Conservation (phyloP, 2,888 invertebrate species). For the Nebria brevicollis region DNA sequence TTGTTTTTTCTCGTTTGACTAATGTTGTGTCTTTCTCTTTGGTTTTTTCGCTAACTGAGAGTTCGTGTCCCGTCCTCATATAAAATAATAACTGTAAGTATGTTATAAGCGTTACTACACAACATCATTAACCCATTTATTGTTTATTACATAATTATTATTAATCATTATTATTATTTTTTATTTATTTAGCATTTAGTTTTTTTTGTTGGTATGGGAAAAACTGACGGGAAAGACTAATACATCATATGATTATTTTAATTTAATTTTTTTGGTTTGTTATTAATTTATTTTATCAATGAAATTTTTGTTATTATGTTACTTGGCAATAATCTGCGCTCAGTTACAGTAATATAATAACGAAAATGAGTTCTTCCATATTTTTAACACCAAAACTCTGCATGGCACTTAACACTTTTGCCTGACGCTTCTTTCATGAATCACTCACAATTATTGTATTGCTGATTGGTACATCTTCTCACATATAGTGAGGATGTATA, state of each 20-base stretch:
- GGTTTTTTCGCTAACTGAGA: slow-evolving; percentile 64
- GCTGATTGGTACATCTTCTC: background rate
- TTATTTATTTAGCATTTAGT: slow-evolving; percentile 52
- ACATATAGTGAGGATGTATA: no score
- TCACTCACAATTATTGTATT: background rate
- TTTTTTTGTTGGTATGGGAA: slow-evolving; percentile 56
- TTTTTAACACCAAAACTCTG: slow-evolving; percentile 6
- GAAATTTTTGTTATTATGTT: background rate
- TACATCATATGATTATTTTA: slow-evolving; percentile 48
- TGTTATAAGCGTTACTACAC: slow-evolving; percentile 51
- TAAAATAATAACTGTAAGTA: slow-evolving; percentile 61
- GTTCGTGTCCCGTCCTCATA: slow-evolving; percentile 58
- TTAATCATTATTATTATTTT: slow-evolving; percentile 41
- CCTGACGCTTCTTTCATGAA: background rate
- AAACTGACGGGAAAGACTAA: slow-evolving; percentile 64
- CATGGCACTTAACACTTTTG: slow-evolving; percentile 23
- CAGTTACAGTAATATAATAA: background rate
- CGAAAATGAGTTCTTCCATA: background rate
- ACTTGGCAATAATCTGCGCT: background rate
- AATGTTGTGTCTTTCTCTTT: slow-evolving; percentile 65
- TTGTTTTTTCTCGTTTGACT: slow-evolving; percentile 50
- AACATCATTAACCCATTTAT: slow-evolving; percentile 25
- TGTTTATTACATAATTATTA: slow-evolving; percentile 34
- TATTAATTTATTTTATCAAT: slow-evolving; percentile 43
- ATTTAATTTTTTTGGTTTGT: slow-evolving; percentile 49